phyloP scores from a whole-genome alignment of 2,113 vertebrate genomes.

The Accipiter virgatus region DNA sequence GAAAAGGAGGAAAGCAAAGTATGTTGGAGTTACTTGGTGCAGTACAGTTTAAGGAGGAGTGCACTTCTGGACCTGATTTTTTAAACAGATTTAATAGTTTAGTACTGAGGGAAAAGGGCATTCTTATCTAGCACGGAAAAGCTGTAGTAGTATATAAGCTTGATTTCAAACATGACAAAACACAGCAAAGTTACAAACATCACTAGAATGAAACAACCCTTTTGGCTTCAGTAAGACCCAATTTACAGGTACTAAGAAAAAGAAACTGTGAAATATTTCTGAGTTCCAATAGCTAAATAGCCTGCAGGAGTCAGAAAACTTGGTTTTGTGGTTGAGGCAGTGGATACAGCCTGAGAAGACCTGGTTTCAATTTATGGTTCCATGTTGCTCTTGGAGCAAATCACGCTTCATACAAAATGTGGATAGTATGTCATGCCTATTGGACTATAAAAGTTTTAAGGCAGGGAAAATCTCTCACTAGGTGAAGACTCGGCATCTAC shows the following conservation, averaged over 20 bases:
- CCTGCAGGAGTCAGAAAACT: constrained; percentile 13
- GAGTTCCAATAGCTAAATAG: neutral
- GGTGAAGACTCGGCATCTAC: neutral
- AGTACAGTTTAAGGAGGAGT: constrained; percentile 13
- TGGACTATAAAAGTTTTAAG: constrained; percentile 22
- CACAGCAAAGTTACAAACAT: neutral
- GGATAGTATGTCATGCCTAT: constrained; percentile 19
- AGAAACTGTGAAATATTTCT: constrained; percentile 20
- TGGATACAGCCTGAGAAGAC: neutral
- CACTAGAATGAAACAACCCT: neutral
- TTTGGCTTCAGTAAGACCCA: neutral
- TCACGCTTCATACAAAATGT: constrained; percentile 36
- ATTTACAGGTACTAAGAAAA: neutral
- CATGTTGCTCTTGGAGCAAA: constrained; percentile 10
- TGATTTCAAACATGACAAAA: constrained; percentile 12
- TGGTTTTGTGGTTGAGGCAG: neutral
- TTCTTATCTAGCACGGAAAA: neutral
- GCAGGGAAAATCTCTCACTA: neutral
- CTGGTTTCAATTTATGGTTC: constrained; percentile 24
- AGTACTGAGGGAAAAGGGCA: neutral
- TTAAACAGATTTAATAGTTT: neutral
- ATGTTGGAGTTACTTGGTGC: neutral
- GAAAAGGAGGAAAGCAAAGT: neutral
- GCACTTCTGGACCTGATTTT: constrained; percentile 20
- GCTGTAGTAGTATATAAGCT: neutral